Evolutionary conservation across 2,888 invertebrate species (phyloP).

Genomic region (Himalopsyche tibetana): DNA sequence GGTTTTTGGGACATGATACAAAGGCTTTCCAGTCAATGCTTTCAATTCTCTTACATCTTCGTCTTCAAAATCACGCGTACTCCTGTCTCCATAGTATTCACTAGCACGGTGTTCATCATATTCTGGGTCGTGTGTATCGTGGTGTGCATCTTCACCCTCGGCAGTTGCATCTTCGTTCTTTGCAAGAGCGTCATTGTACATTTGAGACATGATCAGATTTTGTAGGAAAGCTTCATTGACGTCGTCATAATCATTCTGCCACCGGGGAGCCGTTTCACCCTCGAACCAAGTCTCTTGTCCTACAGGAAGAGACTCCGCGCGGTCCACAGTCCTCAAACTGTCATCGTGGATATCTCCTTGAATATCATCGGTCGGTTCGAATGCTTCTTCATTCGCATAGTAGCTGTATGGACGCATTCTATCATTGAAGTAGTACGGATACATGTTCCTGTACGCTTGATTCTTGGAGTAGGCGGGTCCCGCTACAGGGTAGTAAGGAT

Average conservation of each 20-base stretch:
- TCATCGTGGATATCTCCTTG: constrained; percentile 77
- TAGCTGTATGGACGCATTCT: constrained; percentile 71
- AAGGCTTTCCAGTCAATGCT: constrained; percentile 77
- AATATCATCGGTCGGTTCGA: constrained; percentile 67
- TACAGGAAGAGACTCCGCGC: constrained; percentile 78
- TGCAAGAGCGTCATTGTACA: constrained; percentile 78
- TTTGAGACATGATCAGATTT: constrained; percentile 81
- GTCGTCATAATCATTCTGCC: constrained; percentile 74
- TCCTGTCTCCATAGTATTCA: constrained; percentile 66
- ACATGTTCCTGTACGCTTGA: constrained; percentile 71
- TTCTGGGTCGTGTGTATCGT: constrained; percentile 57
- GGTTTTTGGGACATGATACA: constrained; percentile 75
- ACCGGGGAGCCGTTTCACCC: constrained; percentile 74
- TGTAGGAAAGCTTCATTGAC: constrained; percentile 82
- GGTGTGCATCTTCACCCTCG: constrained; percentile 67
- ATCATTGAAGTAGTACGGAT: constrained; percentile 74
- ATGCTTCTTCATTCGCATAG: constrained; percentile 71
- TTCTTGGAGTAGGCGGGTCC: constrained; percentile 69
- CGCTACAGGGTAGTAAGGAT: constrained; percentile 72
- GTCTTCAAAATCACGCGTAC: constrained; percentile 75
- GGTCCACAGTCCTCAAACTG: constrained; percentile 67
- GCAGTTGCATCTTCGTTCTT: constrained; percentile 74
- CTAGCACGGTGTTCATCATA: constrained; percentile 62
- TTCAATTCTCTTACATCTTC: constrained; percentile 82
- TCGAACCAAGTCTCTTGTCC: constrained; percentile 83